These are phyloP conservation scores for Nymphalis urticae DNA, from an alignment of 2,888 invertebrate genomes.

Conservation along the genomic window DNA sequence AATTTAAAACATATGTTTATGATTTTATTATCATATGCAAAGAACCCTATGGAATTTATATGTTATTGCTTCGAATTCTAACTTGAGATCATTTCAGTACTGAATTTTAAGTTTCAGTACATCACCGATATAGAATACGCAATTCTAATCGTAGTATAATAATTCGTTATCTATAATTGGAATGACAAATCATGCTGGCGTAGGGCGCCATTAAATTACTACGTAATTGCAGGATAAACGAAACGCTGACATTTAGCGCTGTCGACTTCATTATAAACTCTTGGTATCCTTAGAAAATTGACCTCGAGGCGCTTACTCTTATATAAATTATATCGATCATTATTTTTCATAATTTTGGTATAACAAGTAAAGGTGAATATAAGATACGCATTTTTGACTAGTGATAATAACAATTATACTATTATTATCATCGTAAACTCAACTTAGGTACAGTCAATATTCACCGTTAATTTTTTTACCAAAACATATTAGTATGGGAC, in stretches of 20 bases:
- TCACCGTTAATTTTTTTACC: too few species aligned
- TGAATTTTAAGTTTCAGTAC: too few species aligned
- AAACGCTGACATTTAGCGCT: slow-evolving; percentile 34
- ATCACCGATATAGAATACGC: background rate
- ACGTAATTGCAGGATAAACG: slow-evolving; percentile 59
- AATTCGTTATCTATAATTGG: slow-evolving; percentile 15
- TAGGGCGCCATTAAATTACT: slow-evolving; percentile 48
- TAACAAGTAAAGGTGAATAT: too few species aligned
- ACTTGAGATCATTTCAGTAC: too few species aligned
- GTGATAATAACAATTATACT: background rate
- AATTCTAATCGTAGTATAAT: background rate
- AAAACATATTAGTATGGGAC: too few species aligned
- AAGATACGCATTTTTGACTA: background rate
- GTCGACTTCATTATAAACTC: slow-evolving; percentile 8
- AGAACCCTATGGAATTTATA: too few species aligned
- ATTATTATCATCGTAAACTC: too few species aligned
- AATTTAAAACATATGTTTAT: too few species aligned
- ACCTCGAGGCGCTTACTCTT: background rate
- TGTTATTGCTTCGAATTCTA: too few species aligned
- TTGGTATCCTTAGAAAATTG: background rate
- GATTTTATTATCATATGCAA: too few species aligned
- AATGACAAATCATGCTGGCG: slow-evolving; percentile 28
- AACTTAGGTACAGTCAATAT: too few species aligned
- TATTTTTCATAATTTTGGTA: background rate
- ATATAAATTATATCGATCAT: background rate